Evolutionary conservation across 2,113 vertebrate genomes (phyloP).

Genomic region (Pygathrix nemaeus): DNA sequence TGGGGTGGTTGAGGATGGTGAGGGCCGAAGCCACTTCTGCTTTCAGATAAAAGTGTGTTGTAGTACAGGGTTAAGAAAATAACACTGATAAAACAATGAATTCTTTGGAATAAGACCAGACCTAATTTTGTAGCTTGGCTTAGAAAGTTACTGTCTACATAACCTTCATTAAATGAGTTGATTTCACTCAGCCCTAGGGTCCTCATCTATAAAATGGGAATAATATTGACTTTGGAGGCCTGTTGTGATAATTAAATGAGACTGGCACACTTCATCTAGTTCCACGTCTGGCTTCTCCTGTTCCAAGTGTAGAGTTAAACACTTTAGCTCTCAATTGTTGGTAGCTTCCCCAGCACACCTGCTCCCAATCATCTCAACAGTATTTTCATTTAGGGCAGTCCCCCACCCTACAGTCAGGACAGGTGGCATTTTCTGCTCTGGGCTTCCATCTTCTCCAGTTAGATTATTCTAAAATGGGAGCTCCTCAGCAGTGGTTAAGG

Average conservation of each 20-base stretch:
- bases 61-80: conserved; percentile 21
- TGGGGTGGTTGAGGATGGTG: not conserved
- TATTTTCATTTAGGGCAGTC: not conserved
- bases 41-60: not conserved
- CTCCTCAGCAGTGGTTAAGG: not conserved
- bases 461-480: not conserved
- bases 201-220: conserved; percentile 48
- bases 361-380: not conserved
- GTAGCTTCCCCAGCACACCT: not conserved
- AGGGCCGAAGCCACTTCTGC: not conserved
- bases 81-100: conserved; percentile 3
- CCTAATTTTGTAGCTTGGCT: conserved; percentile 6
- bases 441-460: not conserved
- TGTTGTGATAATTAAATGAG: conserved; percentile 39
- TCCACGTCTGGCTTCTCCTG: not conserved
- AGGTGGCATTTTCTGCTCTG: not conserved
- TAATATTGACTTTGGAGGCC: not conserved
- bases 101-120: conserved; percentile 16
- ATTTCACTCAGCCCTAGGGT: conserved; percentile 10
- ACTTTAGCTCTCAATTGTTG: not conserved
- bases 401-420: not conserved
- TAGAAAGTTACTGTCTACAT: conserved; percentile 22
- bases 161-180: conserved; percentile 42
- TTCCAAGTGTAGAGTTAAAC: not conserved
- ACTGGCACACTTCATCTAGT: not conserved